phyloP scores from a whole-genome alignment of 2,888 invertebrate genomes.

The Leucophenga montana region DNA sequence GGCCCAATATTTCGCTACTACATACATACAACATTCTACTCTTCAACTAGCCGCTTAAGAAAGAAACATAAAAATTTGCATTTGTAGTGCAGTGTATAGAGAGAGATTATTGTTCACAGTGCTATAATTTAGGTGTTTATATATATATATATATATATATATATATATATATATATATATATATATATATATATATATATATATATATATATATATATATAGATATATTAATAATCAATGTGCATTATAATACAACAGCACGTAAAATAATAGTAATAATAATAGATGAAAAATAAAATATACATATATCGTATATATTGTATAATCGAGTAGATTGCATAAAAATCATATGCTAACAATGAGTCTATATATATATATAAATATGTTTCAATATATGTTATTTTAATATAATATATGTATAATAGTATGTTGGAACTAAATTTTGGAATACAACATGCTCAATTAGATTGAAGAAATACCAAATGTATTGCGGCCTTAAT shows the following conservation, averaged over 20 bases:
- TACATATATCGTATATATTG: neutral
- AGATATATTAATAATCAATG: neutral
- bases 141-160: too few relatives aligned
- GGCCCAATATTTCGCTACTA: neutral
- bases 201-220: too few relatives aligned
- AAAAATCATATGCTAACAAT: slow-evolving; percentile 16
- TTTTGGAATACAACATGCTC: slow-evolving; percentile 59
- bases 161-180: too few relatives aligned
- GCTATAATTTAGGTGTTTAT: neutral
- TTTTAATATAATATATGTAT: slow-evolving; percentile 32
- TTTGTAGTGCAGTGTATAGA: neutral
- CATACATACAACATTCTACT: neutral
- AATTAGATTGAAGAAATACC: slow-evolving; percentile 61
- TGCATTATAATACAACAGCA: slow-evolving; percentile 7
- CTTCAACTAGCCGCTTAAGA: neutral
- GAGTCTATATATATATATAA: slow-evolving; percentile 19
- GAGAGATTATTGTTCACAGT: slow-evolving; percentile 11
- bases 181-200: too few relatives aligned
- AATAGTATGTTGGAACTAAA: slow-evolving; percentile 48
- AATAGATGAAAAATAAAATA: neutral
- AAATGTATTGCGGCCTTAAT: slow-evolving; percentile 43
- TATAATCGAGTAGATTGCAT: slow-evolving; percentile 19
- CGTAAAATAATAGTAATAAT: slow-evolving; percentile 8
- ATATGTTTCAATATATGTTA: slow-evolving; percentile 29
- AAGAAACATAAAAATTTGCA: neutral